A percentile compares a stretch with the other conserved stretches of the same genome.
phyloP scores from a whole-genome alignment of 1,140 invertebrate genomes.

The Eueides isabella region DNA sequence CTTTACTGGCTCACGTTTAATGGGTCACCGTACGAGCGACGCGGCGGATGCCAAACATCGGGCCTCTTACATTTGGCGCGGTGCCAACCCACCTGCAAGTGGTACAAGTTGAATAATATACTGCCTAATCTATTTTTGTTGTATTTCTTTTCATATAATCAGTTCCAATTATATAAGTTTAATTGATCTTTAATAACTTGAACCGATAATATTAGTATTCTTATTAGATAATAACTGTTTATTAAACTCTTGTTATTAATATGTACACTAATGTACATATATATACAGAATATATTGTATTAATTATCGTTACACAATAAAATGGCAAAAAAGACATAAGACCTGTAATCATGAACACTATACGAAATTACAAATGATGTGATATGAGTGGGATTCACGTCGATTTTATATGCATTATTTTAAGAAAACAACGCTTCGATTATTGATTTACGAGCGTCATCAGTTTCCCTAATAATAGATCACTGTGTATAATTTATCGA shows the following conservation, averaged over 20 bases:
- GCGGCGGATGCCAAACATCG: slow-evolving; percentile 35
- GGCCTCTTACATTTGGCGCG: slow-evolving; percentile 38
- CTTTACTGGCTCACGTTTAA: slow-evolving; percentile 33
- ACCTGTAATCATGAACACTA: background rate
- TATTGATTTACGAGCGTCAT: slow-evolving; percentile 18
- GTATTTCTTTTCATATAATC: background rate
- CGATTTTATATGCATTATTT: slow-evolving; percentile 11
- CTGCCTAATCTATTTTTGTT: slow-evolving; percentile 14
- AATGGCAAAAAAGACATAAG: background rate
- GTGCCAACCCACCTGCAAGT: slow-evolving; percentile 40
- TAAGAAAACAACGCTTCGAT: slow-evolving; percentile 11
- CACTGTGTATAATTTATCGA: slow-evolving; percentile 20
- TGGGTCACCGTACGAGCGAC: slow-evolving; percentile 37
- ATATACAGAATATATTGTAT: background rate
- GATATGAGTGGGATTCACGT: background rate
- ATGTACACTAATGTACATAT: too few species aligned
- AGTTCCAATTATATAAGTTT: too few species aligned
- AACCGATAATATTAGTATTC: background rate
- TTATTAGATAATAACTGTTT: background rate
- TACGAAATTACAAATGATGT: background rate
- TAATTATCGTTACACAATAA: background rate
- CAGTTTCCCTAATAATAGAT: slow-evolving; percentile 11
- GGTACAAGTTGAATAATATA: slow-evolving; percentile 30
- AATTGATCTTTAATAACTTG: background rate
- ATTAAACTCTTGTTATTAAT: too few species aligned